Conservation (phyloP, 2,797 vertebrate genomes). For the Triplophysa yarkandensis region DNA sequence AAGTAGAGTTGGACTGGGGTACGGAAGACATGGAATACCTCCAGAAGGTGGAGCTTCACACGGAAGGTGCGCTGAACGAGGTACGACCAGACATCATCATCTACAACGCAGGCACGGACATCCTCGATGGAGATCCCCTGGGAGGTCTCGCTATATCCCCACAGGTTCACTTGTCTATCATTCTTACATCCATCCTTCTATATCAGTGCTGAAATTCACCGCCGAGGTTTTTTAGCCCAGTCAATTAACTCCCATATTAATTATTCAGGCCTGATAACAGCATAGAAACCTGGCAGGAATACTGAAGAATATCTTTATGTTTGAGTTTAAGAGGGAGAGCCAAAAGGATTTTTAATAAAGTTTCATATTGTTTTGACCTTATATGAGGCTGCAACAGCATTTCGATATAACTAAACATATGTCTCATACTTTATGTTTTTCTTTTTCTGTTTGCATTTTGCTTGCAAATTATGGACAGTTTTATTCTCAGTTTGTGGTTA, state of each 20-base stretch:
- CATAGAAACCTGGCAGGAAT: not conserved
- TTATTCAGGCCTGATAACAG: slow-evolving; percentile 29
- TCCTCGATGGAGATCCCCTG: slow-evolving; percentile 90
- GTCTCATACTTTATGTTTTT: not conserved
- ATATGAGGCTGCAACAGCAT: not conserved
- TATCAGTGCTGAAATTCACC: slow-evolving; percentile 1
- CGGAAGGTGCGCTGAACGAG: slow-evolving; percentile 84
- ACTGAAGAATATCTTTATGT: slow-evolving; percentile 1
- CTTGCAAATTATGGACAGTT: not conserved
- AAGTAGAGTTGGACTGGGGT: slow-evolving; percentile 93
- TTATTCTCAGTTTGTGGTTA: not conserved
- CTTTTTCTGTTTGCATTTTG: not conserved
- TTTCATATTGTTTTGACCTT: not conserved
- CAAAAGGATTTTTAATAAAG: not conserved
- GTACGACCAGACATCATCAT: slow-evolving; percentile 83
- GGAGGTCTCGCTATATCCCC: slow-evolving; percentile 93
- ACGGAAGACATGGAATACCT: slow-evolving; percentile 92
- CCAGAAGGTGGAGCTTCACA: slow-evolving; percentile 84
- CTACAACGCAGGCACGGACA: slow-evolving; percentile 93
- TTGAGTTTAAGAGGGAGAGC: not conserved
- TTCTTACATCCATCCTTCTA: not conserved
- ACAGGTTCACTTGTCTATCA: slow-evolving; percentile 73
- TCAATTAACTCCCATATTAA: slow-evolving; percentile 15
- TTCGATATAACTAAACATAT: not conserved
- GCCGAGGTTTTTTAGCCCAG: slow-evolving; percentile 5